A percentile compares a stretch with the other conserved stretches of the same genome.
Conservation (phyloP, 1,140 invertebrate species). For the Papilio polyxenes region DNA sequence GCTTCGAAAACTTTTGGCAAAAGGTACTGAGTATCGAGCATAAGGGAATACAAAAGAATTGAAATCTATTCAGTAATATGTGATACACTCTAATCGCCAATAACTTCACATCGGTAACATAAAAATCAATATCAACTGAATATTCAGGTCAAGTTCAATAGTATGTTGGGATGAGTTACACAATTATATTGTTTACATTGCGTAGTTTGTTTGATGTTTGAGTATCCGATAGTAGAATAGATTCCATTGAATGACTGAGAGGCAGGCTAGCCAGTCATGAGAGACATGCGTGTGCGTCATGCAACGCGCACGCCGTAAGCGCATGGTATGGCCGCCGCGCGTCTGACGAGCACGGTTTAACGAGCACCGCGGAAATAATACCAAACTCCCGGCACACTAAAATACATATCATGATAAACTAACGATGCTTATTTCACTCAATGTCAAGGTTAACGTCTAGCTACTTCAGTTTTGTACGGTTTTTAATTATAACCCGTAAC, state of each 20-base stretch:
- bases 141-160: constrained; percentile 30
- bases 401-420: constrained; percentile 4
- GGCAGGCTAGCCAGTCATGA: constrained; percentile 49
- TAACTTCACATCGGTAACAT: background rate
- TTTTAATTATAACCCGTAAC: background rate
- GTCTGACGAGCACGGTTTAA: background rate
- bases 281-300: constrained; percentile 59
- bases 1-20: no score
- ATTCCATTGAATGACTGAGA: constrained; percentile 39
- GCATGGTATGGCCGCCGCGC: constrained; percentile 21
- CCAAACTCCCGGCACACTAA: constrained; percentile 2
- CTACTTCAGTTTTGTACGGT: background rate
- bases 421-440: constrained; percentile 4
- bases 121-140: constrained; percentile 3
- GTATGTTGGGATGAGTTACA: constrained; percentile 9
- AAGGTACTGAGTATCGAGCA: no score
- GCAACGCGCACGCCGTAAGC: constrained; percentile 50
- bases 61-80: no score
- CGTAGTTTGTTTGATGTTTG: constrained; percentile 7
- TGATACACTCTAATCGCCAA: background rate
- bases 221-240: constrained; percentile 12
- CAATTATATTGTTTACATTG: constrained; percentile 7
- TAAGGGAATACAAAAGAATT: no score
- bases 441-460: constrained; percentile 34
- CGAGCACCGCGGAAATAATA: constrained; percentile 6